phyloP scores from a whole-genome alignment of 2,888 invertebrate species.

The Nomada ferruginata region DNA sequence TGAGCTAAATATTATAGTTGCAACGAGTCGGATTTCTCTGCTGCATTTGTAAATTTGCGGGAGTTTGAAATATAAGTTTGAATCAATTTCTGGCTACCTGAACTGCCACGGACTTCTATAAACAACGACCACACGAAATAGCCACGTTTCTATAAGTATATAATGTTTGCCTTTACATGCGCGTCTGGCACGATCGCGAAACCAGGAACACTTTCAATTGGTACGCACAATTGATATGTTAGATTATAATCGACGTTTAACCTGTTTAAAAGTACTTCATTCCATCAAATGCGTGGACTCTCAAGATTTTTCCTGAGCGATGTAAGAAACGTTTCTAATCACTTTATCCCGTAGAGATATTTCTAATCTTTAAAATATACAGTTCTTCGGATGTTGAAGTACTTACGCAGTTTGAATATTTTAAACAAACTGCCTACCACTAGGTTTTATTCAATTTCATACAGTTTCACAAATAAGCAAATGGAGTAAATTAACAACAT shows the following conservation, averaged over 20 bases:
- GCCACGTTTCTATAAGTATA: slow-evolving; percentile 11
- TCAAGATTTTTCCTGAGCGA: not conserved
- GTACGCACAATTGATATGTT: not conserved
- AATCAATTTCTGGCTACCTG: slow-evolving; percentile 52
- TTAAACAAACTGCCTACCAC: no score
- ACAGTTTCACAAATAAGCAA: not conserved
- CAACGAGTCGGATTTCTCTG: no score
- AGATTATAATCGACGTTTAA: not conserved
- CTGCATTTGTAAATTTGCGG: not conserved
- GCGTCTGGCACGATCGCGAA: slow-evolving; percentile 34
- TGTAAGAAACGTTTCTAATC: no score
- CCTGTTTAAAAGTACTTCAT: not conserved
- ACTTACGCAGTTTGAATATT: no score
- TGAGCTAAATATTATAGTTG: not conserved
- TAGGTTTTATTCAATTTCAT: not conserved
- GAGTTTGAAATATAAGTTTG: not conserved
- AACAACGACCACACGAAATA: slow-evolving; percentile 41
- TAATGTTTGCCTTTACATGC: slow-evolving; percentile 11
- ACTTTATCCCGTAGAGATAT: no score
- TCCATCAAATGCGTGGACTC: not conserved
- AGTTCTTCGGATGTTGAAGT: no score
- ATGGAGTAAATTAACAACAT: not conserved
- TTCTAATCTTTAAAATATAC: no score
- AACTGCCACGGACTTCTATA: slow-evolving; percentile 23
- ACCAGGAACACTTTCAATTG: slow-evolving; percentile 21